phyloP scores from a whole-genome alignment of 1,140 invertebrate genomes.

The Apis dorsata region DNA sequence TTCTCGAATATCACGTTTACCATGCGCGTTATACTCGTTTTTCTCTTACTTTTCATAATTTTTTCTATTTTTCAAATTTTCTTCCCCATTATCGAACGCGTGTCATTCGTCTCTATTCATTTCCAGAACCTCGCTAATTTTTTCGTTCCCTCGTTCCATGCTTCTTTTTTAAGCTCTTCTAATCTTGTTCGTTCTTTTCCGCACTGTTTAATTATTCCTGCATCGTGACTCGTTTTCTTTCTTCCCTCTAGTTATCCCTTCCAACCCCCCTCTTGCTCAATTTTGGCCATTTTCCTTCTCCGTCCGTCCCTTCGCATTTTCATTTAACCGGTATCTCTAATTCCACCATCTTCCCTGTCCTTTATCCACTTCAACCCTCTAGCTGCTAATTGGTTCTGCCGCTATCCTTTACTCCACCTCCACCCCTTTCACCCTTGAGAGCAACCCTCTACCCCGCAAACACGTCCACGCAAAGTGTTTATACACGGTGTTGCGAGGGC shows the following conservation, averaged over 20 bases:
- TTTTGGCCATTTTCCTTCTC: not conserved
- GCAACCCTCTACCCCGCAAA: constrained; percentile 9
- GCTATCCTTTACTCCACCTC: not conserved
- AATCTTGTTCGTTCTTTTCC: not conserved
- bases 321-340: constrained; percentile 50
- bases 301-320: constrained; percentile 24
- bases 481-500: constrained; percentile 54
- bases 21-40: not conserved
- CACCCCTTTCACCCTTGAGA: not conserved
- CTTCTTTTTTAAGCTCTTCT: not conserved
- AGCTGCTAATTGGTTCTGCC: constrained; percentile 35
- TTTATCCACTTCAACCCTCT: constrained; percentile 13
- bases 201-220: constrained; percentile 4
- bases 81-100: not conserved
- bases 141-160: too few species aligned
- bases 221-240: too few species aligned
- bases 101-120: too few species aligned
- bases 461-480: constrained; percentile 44
- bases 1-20: constrained; percentile 58
- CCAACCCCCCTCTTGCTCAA: not conserved
- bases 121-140: not conserved
- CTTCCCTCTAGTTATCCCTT: not conserved
- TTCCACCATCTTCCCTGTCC: constrained; percentile 27
- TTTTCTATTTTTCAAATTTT: not conserved
- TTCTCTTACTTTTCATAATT: too few species aligned